Evolutionary conservation across 1,140 invertebrate species (phyloP), one percentile per base, ranked within the genome.

Genomic region (Lasioglossum baleicum): DNA sequence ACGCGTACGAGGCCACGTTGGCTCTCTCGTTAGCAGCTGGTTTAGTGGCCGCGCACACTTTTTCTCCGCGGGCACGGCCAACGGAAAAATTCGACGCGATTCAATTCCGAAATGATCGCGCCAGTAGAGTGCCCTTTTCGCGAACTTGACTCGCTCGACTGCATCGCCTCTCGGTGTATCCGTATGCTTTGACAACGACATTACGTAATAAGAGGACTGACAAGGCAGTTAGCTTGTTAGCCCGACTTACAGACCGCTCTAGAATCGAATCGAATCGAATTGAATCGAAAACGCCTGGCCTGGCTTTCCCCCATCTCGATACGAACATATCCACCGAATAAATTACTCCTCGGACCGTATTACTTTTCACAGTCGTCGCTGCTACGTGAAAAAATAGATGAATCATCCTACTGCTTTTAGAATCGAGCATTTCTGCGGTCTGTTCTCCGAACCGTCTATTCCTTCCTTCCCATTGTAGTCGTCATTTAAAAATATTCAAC

Each of bases 171-270:
- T 67, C 42, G 13, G 15, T 79, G 63, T 63, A 31, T 82, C 75
- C 69, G 81, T 82, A 79, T 79, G 69, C 75, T 82, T 82, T 82
- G 81, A 82, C 81, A 82, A 79, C 51, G 80, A 66, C 61, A 68
- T 82, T 82, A 82, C 81, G 81, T 82, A 82, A 82, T 67, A 42
- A 67, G 53, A 67, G 65, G 31, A 60, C 71, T 80, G 78, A 75
- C 78, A 80, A 68, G 56, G 58, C 74, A 56, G 35, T 76, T 64
- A 22, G 26, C 53, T 63, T 51, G 79, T n/a, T 69, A 65, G 66
- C 58, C 44, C 44, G 56, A 31, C 31, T 80, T 75, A 15, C 64
- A 68, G 48, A 67, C 31, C 31, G 64, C 22, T 22, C 4, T 40
- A 2, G 26, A 44, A 7, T 48, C 42, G n/a, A 26, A 48, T 58